Percentiles rank a stretch among this genome's conserved stretches.
These are phyloP conservation scores for Clarias laeviceps DNA, from an alignment of 2,797 vertebrate genomes.

Conservation along the genomic window DNA sequence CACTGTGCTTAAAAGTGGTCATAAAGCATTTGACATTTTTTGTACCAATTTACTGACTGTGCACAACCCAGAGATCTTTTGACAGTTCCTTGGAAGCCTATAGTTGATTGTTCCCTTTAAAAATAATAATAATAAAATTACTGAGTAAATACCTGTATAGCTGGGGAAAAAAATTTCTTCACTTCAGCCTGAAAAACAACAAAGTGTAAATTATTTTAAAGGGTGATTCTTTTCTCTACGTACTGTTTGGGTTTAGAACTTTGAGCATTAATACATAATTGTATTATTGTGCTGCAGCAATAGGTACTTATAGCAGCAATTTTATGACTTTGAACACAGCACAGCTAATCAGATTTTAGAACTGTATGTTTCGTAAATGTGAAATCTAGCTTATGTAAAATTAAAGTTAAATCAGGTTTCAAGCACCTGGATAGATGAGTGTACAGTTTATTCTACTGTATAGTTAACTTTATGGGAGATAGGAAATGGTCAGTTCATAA, in stretches of 20 bases:
- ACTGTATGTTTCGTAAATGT: background rate
- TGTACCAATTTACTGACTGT: no score
- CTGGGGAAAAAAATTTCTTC: no score
- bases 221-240: background rate
- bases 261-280: background rate
- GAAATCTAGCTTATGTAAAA: background rate
- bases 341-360: background rate
- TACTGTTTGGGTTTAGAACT: background rate
- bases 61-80: no score
- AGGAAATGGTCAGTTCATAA: background rate
- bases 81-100: no score
- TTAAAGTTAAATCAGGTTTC: background rate
- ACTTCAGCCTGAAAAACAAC: no score
- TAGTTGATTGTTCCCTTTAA: no score
- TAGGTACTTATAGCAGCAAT: background rate
- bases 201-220: background rate
- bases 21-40: no score
- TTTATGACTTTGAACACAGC: background rate
- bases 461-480: background rate
- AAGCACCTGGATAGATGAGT: background rate
- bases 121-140: no score
- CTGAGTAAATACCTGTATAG: no score
- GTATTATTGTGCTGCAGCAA: background rate
- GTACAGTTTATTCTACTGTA: background rate
- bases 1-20: no score